phyloP scores from a whole-genome alignment of 2,797 vertebrate genomes.

The Rhinichthys osculus region DNA sequence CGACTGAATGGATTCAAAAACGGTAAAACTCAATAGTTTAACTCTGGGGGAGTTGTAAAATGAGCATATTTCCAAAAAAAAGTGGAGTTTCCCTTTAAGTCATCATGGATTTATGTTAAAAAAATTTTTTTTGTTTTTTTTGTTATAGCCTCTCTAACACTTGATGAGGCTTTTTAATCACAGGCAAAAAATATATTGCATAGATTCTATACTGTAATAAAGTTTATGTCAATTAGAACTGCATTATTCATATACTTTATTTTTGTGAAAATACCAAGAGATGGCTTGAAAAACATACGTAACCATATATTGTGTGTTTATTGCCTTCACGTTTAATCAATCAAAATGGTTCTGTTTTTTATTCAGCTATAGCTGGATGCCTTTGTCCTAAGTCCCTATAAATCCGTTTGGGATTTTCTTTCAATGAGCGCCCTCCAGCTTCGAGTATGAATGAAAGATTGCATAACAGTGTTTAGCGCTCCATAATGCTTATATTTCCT shows the following conservation, averaged over 20 bases:
- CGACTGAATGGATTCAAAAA: too few relatives aligned
- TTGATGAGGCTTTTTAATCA: not conserved
- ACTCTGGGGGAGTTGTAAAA: too few relatives aligned
- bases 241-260: not conserved
- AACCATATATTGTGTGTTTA: not conserved
- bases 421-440: too few relatives aligned
- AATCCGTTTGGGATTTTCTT: too few relatives aligned
- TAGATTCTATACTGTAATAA: not conserved
- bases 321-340: not conserved
- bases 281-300: not conserved
- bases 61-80: too few relatives aligned
- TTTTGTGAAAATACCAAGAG: not conserved
- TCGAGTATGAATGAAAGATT: too few relatives aligned
- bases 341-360: not conserved
- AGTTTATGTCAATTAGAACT: not conserved
- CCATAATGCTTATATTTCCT: too few relatives aligned
- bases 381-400: not conserved
- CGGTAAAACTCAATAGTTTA: too few relatives aligned
- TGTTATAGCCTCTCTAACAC: not conserved
- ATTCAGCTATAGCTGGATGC: not conserved
- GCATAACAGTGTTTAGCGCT: too few relatives aligned
- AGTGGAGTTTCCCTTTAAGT: too few relatives aligned
- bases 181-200: not conserved
- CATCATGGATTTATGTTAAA: not conserved
- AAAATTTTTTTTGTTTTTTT: too few relatives aligned